phyloP scores from a whole-genome alignment of 2,888 invertebrate species.

The Microctonus hyperodae region DNA sequence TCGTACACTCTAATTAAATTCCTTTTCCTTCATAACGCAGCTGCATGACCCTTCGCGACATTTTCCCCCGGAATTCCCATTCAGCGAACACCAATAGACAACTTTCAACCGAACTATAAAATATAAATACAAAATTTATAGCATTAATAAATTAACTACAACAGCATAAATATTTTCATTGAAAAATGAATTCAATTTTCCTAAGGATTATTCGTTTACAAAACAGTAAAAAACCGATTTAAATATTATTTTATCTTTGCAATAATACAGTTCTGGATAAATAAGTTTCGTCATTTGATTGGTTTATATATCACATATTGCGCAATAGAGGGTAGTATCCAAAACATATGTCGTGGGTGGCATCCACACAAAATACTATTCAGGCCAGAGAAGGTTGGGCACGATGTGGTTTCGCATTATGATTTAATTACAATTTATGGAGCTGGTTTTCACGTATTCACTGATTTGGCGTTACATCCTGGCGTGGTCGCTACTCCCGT shows the following conservation, averaged over 20 bases:
- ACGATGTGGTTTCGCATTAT: slow-evolving; percentile 43
- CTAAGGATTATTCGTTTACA: neutral
- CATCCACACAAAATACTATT: slow-evolving; percentile 31
- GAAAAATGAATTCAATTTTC: neutral
- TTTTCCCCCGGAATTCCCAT: slow-evolving; percentile 28
- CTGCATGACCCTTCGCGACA: slow-evolving; percentile 23
- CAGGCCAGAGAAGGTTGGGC: slow-evolving; percentile 33
- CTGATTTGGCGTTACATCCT: slow-evolving; percentile 42
- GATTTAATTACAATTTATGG: slow-evolving; percentile 55
- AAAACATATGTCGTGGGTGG: slow-evolving; percentile 29
- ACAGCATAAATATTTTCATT: neutral
- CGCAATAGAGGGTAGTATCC: slow-evolving; percentile 5
- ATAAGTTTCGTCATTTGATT: neutral
- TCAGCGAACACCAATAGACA: slow-evolving; percentile 17
- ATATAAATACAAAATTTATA: slow-evolving; percentile 16
- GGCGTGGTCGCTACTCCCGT: slow-evolving; percentile 23
- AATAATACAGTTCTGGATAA: neutral
- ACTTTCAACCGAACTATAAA: neutral
- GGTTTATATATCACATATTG: neutral
- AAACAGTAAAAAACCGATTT: neutral
- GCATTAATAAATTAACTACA: slow-evolving; percentile 18
- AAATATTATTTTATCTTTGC: neutral
- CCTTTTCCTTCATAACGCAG: slow-evolving; percentile 23
- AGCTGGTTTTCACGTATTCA: slow-evolving; percentile 45
- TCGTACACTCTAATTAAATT: slow-evolving; percentile 30